Base-by-base conservation (phyloP, 1,140 invertebrate genomes). In the Ostrea edulis region DNA sequence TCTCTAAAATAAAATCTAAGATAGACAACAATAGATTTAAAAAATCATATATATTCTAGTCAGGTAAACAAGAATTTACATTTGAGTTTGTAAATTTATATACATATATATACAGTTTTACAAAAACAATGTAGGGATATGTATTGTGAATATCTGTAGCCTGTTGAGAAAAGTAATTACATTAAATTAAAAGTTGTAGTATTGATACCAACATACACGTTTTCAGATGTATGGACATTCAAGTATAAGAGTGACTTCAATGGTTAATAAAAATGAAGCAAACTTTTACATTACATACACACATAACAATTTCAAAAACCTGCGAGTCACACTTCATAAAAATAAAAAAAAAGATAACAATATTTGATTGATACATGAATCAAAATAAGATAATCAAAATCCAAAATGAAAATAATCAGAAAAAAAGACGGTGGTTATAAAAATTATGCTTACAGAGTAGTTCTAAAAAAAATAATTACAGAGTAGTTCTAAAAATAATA, bases 291-390 rank as follows among this genome's bases (percentile, higher is more conserved):
- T 44, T 44, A 44, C 55, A 62, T n/a, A 62, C 55, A 62, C 55
- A 62, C 2, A 62, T n/a, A n/a, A n/a, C n/a, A n/a, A n/a, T 20
- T 62, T 20, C n/a, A 62, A 20, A 62, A 62, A 62, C 17, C 55
- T 62, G 17, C 17, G 20, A n/a, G 55, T 20, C 7, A 62, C 55
- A 62, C 55, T 20, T 20, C 55, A 62, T 62, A 62, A 62, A 62
- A 62, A 62, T 20, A 20, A 29, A 77, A 62, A 62, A 20, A 62
- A 62, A 62, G 58, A 62, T 77, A 29, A 29, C 11, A 29, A 12
- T 29, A 29, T 77, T 77, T 77, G 68, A 77, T 77, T 77, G 68
- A 77, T 71, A 71, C n/a, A n/a, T n/a, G n/a, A n/a, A n/a, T 29
- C 22, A 71, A 71, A 71, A 71, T 68, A 22, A 68, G 20, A 71